A percentile compares a stretch with the other conserved stretches of the same genome.
phyloP scores from a whole-genome alignment of 2,797 vertebrate species.

The Eutrigla gurnardus region DNA sequence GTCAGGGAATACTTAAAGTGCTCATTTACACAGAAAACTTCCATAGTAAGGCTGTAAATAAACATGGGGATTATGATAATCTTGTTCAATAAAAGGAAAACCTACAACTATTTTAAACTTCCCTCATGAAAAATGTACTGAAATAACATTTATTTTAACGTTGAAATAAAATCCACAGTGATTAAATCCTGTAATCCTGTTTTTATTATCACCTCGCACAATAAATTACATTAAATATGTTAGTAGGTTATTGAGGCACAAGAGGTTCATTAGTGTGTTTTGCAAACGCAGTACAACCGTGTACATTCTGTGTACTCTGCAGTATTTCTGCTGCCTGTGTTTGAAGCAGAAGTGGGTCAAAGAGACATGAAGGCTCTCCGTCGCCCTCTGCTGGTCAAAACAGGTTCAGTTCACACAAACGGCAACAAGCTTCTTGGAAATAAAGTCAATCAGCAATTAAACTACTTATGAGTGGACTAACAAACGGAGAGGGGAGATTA shows the following conservation, averaged over 20 bases:
- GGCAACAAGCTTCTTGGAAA: too few species aligned
- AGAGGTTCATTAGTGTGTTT: neutral
- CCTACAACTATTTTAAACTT: too few species aligned
- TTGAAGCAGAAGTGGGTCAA: constrained; percentile 5
- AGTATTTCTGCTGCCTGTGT: neutral
- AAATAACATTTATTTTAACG: neutral
- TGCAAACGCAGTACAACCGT: neutral
- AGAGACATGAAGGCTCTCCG: constrained; percentile 37
- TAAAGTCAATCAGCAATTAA: too few species aligned
- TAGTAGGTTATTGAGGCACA: constrained; percentile 46
- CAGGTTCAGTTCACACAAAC: constrained; percentile 9
- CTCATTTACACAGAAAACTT: too few species aligned
- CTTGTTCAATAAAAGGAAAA: too few species aligned
- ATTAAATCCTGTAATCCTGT: neutral
- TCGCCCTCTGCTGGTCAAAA: constrained; percentile 64
- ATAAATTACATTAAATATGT: constrained; percentile 60
- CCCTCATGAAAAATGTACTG: neutral
- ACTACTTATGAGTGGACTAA: too few species aligned
- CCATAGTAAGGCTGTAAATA: too few species aligned
- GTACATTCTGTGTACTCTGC: constrained; percentile 4
- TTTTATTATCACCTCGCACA: constrained; percentile 31
- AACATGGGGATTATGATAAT: too few species aligned
- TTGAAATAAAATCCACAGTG: neutral
- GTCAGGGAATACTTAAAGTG: too few species aligned
- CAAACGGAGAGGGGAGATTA: too few species aligned